These are phyloP conservation scores for Tachycineta bicolor DNA, from an alignment of 2,113 vertebrate genomes.

Conservation along the genomic window DNA sequence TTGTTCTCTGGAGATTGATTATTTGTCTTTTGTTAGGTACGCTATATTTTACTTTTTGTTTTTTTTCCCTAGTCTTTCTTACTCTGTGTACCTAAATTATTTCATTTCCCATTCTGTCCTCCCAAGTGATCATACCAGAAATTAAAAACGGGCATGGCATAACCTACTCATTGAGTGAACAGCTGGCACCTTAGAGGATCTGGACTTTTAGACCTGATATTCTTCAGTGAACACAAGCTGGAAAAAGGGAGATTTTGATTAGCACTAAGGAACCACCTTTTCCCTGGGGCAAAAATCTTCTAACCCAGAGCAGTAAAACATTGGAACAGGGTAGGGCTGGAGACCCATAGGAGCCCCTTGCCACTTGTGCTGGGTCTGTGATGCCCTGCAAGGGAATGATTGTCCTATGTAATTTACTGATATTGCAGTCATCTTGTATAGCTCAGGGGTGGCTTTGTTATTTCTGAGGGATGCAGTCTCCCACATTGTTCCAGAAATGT, in stretches of 20 bases:
- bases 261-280: neutral
- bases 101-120: neutral
- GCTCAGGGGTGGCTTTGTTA: neutral
- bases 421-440: neutral
- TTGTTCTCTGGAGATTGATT: neutral
- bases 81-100: neutral
- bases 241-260: neutral
- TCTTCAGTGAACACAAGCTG: neutral
- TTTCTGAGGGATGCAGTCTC: neutral
- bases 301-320: neutral
- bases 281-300: neutral
- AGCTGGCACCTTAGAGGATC: neutral
- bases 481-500: neutral
- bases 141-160: neutral
- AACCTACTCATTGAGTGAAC: neutral
- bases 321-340: neutral
- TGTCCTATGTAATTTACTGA: neutral
- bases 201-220: neutral
- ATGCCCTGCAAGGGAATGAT: neutral
- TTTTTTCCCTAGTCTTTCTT: neutral
- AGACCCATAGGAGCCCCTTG: neutral
- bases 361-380: accelerated
- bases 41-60: neutral
- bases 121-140: neutral
- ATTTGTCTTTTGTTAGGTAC: neutral